Conservation (phyloP, 92 coral and sea anemone species). For the Porites evermanni region DNA sequence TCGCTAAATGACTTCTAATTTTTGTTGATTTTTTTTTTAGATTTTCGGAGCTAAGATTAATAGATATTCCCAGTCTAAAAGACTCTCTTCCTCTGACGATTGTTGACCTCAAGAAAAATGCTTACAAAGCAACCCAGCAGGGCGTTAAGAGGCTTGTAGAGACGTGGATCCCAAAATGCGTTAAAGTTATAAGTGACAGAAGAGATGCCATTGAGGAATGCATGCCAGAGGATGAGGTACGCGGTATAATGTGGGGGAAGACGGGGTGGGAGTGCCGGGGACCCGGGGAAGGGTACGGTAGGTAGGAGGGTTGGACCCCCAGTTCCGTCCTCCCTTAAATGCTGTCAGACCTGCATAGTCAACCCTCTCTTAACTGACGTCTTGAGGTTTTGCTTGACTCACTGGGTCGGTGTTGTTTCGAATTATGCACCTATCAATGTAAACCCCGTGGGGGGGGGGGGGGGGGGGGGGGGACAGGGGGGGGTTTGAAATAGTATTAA, state of each 20-base stretch:
- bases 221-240: conserved; percentile 94
- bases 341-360: too few species aligned
- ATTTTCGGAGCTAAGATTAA: conserved; percentile 82
- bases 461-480: too few species aligned
- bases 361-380: too few species aligned
- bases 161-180: conserved; percentile 93
- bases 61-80: conserved; percentile 76
- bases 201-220: conserved; percentile 84
- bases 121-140: conserved; percentile 73
- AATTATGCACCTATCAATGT: too few species aligned
- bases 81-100: conserved; percentile 80
- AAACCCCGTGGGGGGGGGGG: too few species aligned
- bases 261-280: too few species aligned
- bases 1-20: background rate
- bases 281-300: too few species aligned
- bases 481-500: too few species aligned
- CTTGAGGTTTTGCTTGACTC: too few species aligned
- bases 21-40: conserved; percentile 29
- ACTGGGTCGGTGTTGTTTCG: too few species aligned
- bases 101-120: conserved; percentile 71
- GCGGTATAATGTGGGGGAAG: background rate
- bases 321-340: too few species aligned
- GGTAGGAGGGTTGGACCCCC: too few species aligned
- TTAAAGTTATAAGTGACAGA: conserved; percentile 81
- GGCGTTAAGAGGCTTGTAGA: conserved; percentile 73